Evolutionary conservation across 2,888 invertebrate genomes (phyloP), one percentile per base, ranked within the genome.

Genomic region (Drosophila fulvimacula): DNA sequence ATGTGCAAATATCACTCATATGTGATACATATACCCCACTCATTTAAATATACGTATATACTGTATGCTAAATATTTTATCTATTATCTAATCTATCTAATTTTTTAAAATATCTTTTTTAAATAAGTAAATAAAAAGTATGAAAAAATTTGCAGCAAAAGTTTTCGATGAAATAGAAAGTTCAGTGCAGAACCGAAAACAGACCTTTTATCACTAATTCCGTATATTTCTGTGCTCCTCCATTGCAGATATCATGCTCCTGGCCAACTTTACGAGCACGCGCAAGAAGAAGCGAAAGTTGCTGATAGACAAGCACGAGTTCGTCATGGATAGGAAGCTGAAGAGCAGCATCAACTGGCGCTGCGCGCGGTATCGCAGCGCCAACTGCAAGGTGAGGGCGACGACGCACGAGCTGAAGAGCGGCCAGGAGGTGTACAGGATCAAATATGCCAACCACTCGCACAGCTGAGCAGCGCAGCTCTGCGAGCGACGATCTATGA

Each of bases 291-390:
- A 90, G 59, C 86, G 86, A 48, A 92, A 92, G 70, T 75, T 92
- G 41, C 41, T 92, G 0, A 89, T 92, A 66, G 90, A 90, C 17
- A 79, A 77, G 0, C 84, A 90, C 46, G 91, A 90, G 59, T 93
- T 91, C 68, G 90, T 92, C 0, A 89, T 91, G 79, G 92, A 92
- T 82, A 88, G 92, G 5, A 90, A 86, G 61, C 77, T 92, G 5
- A 92, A 92, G 64, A 81, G 83, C 55, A 91, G 91, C 34, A 91
- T 90, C 48, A 92, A 92, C 65, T 92, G 92, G 92, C 91, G 92
- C 21, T 92, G 92, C 60, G 79, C 92, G 5, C 89, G 91, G 0
- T 92, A 92, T 32, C 90, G 91, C 32, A 91, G 90, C 62, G 84
- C 85, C 55, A 88, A 86, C 21, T 93, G 92, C 71, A 92, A 89